A percentile compares a stretch with the other conserved stretches of the same genome.
These are phyloP conservation scores for Sparus aurata DNA, from an alignment of 2,797 vertebrate species.

Conservation along the genomic window DNA sequence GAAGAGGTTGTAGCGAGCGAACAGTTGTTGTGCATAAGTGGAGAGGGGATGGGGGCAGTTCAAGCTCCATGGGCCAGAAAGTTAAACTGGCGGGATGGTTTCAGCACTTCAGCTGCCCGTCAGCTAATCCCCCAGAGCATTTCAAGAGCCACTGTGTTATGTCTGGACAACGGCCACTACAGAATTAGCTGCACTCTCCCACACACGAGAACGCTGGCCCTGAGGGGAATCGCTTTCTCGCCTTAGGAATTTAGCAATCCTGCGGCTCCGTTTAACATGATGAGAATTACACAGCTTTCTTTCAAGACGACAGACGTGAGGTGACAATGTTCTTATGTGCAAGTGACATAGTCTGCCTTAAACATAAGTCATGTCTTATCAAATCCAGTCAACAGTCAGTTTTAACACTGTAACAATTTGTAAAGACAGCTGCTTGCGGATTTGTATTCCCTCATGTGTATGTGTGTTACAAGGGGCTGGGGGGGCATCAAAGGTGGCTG, in stretches of 20 bases:
- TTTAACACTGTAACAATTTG: slow-evolving; percentile 46
- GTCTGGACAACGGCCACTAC: slow-evolving; percentile 65
- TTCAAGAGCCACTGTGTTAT: slow-evolving; percentile 68
- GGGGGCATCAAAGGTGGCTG: slow-evolving; percentile 75
- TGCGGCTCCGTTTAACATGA: slow-evolving; percentile 41
- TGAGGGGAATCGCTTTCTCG: slow-evolving; percentile 9
- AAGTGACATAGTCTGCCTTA: background rate
- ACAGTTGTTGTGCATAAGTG: slow-evolving; percentile 74
- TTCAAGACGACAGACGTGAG: slow-evolving; percentile 35
- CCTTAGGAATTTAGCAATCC: slow-evolving; percentile 41
- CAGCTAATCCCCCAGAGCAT: slow-evolving; percentile 68
- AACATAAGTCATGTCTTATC: slow-evolving; percentile 3
- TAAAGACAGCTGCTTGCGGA: slow-evolving; percentile 33
- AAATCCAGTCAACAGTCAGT: background rate
- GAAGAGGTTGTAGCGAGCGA: slow-evolving; percentile 77
- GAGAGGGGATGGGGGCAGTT: slow-evolving; percentile 54
- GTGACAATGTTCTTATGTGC: slow-evolving; percentile 2
- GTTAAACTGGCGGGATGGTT: slow-evolving; percentile 59
- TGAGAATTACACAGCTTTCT: slow-evolving; percentile 44
- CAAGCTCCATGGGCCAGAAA: slow-evolving; percentile 48
- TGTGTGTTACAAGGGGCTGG: slow-evolving; percentile 21
- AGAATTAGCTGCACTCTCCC: slow-evolving; percentile 55
- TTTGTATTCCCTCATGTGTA: slow-evolving; percentile 42
- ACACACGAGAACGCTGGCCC: slow-evolving; percentile 29
- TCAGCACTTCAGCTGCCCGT: slow-evolving; percentile 44